Evolutionary conservation across 2,797 vertebrate species (phyloP).

Genomic region (Halcyon leucocephala): DNA sequence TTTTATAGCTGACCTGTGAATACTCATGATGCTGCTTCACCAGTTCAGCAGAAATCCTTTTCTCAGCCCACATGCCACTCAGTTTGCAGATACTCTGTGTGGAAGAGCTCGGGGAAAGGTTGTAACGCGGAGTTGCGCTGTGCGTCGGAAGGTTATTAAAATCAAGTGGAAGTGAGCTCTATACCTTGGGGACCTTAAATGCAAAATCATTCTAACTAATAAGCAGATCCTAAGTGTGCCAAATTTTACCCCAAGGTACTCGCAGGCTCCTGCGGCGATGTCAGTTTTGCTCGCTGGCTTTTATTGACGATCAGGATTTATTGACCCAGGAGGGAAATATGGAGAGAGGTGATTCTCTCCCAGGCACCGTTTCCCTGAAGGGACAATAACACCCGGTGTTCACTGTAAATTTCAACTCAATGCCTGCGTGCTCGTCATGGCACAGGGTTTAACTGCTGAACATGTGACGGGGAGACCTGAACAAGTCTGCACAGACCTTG

Average conservation of each 20-base stretch:
- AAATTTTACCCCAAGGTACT: neutral
- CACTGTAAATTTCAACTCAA: neutral
- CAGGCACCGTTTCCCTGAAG: neutral
- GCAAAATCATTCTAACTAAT: neutral
- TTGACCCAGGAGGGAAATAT: neutral
- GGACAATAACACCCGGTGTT: neutral
- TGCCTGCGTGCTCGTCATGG: neutral
- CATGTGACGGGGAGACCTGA: fast-evolving
- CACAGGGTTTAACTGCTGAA: neutral
- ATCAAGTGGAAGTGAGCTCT: neutral
- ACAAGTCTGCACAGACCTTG: neutral
- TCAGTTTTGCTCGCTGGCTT: neutral
- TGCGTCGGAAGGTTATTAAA: neutral
- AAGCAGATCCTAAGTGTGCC: neutral
- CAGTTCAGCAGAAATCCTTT: neutral
- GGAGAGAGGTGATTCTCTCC: neutral
- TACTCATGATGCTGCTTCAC: fast-evolving
- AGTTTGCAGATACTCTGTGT: fast-evolving
- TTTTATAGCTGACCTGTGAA: neutral
- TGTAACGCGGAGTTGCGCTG: fast-evolving
- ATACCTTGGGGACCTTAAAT: neutral
- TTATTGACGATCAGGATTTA: conserved; percentile 47
- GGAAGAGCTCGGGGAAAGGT: neutral
- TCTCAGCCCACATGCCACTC: fast-evolving
- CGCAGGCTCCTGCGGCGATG: fast-evolving